Conservation (phyloP, 1,140 invertebrate genomes). For the Phenacoccus solenopsis region DNA sequence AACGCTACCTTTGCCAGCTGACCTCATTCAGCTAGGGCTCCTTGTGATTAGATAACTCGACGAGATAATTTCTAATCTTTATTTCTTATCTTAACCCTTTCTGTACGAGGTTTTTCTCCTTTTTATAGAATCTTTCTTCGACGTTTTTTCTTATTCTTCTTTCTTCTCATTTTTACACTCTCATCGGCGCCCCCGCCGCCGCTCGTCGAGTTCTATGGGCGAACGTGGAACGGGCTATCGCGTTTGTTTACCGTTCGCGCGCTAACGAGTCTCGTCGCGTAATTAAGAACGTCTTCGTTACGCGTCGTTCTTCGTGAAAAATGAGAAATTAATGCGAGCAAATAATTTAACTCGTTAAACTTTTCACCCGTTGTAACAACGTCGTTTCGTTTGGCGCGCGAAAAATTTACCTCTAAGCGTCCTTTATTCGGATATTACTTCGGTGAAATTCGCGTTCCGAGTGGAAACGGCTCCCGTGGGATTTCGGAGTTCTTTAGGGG, state of each 20-base stretch:
- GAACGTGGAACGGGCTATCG: too few relatives aligned
- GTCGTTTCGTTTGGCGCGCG: too few relatives aligned
- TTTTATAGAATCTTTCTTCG: background rate
- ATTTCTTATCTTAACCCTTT: conserved; percentile 14
- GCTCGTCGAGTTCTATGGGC: too few relatives aligned
- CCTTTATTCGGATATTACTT: background rate
- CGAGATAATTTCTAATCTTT: conserved; percentile 13
- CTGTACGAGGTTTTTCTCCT: background rate
- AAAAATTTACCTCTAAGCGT: background rate
- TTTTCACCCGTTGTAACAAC: too few relatives aligned
- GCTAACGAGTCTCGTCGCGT: background rate
- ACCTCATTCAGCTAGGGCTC: background rate
- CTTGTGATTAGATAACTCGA: background rate
- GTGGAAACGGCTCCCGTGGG: too few relatives aligned
- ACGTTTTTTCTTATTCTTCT: background rate
- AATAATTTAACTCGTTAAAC: too few relatives aligned
- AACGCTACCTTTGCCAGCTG: conserved; percentile 6
- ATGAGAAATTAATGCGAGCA: background rate
- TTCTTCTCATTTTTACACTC: background rate
- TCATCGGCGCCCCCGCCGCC: background rate
- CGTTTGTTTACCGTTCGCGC: background rate
- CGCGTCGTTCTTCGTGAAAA: background rate
- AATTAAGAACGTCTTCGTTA: conserved; percentile 5
- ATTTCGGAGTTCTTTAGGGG: too few relatives aligned
- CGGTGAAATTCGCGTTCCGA: too few relatives aligned